A percentile compares a stretch with the other conserved stretches of the same genome.
These are phyloP conservation scores for Astreopora myriophthalma DNA, from an alignment of 64 coral and sea anemone genomes.

Conservation along the genomic window DNA sequence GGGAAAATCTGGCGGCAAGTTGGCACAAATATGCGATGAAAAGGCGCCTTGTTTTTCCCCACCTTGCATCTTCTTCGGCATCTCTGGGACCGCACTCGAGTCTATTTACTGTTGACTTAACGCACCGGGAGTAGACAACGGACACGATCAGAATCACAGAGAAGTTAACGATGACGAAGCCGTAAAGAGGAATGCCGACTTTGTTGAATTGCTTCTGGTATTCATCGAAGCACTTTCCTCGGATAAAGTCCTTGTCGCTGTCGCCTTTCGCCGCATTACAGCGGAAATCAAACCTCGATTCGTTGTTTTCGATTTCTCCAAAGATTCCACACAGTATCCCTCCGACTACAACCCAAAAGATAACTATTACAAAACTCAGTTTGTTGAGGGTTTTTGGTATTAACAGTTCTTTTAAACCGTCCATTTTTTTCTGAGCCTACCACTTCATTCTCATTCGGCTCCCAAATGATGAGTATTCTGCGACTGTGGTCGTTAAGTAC, in stretches of 20 bases:
- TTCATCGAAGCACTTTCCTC: background rate
- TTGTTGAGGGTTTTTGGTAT: background rate
- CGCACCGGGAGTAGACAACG: background rate
- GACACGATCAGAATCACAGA: background rate
- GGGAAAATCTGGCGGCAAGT: background rate
- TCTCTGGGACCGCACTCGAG: background rate
- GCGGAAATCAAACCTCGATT: background rate
- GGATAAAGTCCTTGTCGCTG: background rate
- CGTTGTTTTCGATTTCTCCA: background rate
- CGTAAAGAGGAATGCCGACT: background rate
- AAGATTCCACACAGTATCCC: background rate
- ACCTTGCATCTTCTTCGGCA: background rate
- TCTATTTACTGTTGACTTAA: background rate
- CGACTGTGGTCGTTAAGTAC: too few species aligned
- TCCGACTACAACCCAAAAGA: background rate
- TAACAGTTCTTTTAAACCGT: too few species aligned
- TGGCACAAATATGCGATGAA: background rate
- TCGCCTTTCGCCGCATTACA: background rate
- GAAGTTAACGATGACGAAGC: background rate
- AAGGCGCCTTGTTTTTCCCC: background rate
- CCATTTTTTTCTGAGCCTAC: too few species aligned
- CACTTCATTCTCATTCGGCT: too few species aligned
- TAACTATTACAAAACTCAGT: background rate
- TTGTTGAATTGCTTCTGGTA: background rate
- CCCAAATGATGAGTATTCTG: too few species aligned